These are phyloP conservation scores for Myopa tessellatipennis DNA, from an alignment of 2,888 invertebrate genomes.

Conservation along the genomic window DNA sequence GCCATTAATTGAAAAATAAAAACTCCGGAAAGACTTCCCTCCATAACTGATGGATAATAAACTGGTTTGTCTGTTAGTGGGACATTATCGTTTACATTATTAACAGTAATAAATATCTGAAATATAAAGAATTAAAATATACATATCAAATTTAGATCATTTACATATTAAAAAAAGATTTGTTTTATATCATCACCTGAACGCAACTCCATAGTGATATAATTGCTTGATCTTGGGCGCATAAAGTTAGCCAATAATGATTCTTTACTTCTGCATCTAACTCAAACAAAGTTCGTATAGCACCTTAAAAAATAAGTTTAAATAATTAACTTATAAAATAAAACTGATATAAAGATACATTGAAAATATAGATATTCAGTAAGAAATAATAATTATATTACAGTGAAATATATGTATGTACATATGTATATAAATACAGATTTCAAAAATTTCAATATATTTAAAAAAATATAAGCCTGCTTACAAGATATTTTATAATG, in stretches of 20 bases:
- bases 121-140: constrained; percentile 40
- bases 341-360: too few relatives aligned
- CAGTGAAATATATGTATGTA: too few relatives aligned
- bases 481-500: too few relatives aligned
- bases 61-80: constrained; percentile 89
- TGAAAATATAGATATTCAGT: too few relatives aligned
- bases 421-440: too few relatives aligned
- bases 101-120: constrained; percentile 84
- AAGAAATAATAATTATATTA: too few relatives aligned
- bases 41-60: constrained; percentile 83
- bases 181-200: constrained; percentile 73
- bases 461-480: too few relatives aligned
- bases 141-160: background rate
- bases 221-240: constrained; percentile 91
- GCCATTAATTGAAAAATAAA: constrained; percentile 82
- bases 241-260: constrained; percentile 94
- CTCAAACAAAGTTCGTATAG: constrained; percentile 83
- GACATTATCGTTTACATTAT: constrained; percentile 95
- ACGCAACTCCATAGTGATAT: constrained; percentile 86
- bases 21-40: constrained; percentile 81
- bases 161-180: background rate
- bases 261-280: constrained; percentile 89
- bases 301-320: constrained; percentile 71
- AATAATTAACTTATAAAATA: background rate
- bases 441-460: too few relatives aligned